These are phyloP conservation scores for Druon quercuslanigerum DNA, from an alignment of 1,140 invertebrate genomes.

Conservation along the genomic window DNA sequence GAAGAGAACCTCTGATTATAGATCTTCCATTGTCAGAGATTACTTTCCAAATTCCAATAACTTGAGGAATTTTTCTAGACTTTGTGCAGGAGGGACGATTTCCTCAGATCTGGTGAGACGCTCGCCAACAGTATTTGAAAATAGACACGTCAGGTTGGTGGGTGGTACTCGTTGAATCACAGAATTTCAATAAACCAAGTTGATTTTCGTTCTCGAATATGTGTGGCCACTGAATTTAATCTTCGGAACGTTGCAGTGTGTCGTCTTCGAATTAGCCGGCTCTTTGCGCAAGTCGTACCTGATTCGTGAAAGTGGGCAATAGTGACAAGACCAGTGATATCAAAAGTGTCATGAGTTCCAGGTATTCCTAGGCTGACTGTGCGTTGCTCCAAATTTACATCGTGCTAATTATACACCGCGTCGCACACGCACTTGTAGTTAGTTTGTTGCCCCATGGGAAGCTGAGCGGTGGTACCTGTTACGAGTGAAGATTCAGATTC, in stretches of 20 bases:
- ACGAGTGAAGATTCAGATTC: neutral
- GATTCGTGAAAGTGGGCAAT: constrained; percentile 27
- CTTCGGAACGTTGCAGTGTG: neutral
- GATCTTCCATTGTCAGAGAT: neutral
- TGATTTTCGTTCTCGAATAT: neutral
- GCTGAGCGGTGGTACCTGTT: constrained; percentile 25
- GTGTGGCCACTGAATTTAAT: constrained; percentile 23
- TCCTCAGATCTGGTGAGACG: constrained; percentile 6
- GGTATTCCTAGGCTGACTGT: constrained; percentile 52
- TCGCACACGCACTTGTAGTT: constrained; percentile 39
- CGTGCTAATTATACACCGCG: constrained; percentile 62
- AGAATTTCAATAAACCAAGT: constrained; percentile 42
- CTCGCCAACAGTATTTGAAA: constrained; percentile 39
- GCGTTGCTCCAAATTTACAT: constrained; percentile 62
- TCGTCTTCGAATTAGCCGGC: neutral
- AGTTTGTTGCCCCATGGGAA: constrained; percentile 37
- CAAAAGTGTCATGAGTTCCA: constrained; percentile 46
- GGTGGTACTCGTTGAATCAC: constrained; percentile 47
- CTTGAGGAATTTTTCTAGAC: neutral
- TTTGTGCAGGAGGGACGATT: constrained; percentile 11
- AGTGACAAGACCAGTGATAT: constrained; percentile 28
- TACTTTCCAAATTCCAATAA: neutral
- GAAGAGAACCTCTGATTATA: no score
- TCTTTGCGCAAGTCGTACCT: constrained; percentile 24
- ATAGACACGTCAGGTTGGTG: constrained; percentile 43